These are phyloP conservation scores for Odocoileus hemionus DNA, from an alignment of 2,113 vertebrate genomes.

Conservation along the genomic window DNA sequence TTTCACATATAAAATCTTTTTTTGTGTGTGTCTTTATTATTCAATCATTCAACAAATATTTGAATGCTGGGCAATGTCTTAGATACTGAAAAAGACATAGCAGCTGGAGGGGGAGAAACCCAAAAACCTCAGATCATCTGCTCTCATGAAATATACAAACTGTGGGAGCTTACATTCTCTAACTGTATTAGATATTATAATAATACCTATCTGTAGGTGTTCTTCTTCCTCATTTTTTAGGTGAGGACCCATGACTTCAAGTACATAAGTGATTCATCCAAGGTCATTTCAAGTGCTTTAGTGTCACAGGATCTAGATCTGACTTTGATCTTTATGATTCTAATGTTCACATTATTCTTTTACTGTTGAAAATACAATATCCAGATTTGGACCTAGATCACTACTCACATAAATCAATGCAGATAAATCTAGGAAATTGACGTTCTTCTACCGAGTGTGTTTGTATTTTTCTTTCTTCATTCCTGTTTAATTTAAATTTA, in stretches of 20 bases:
- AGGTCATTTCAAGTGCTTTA: not conserved
- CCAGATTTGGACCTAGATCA: not conserved
- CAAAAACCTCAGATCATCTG: not conserved
- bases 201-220: not conserved
- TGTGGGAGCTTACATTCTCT: not conserved
- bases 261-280: not conserved
- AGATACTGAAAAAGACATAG: not conserved
- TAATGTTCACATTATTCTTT: not conserved
- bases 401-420: not conserved
- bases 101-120: not conserved
- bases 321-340: not conserved
- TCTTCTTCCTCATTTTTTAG: not conserved
- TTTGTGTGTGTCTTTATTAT: not conserved
- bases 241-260: not conserved
- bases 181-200: not conserved
- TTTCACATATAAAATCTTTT: not conserved
- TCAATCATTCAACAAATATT: not conserved
- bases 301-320: not conserved
- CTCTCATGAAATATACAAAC: not conserved
- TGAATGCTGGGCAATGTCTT: not conserved
- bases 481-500: constrained; percentile 37
- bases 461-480: not conserved
- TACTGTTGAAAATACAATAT: not conserved
- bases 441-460: not conserved
- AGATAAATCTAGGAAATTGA: not conserved